phyloP scores from a whole-genome alignment of 2,888 invertebrate genomes.

The Agrilus cyanescens region DNA sequence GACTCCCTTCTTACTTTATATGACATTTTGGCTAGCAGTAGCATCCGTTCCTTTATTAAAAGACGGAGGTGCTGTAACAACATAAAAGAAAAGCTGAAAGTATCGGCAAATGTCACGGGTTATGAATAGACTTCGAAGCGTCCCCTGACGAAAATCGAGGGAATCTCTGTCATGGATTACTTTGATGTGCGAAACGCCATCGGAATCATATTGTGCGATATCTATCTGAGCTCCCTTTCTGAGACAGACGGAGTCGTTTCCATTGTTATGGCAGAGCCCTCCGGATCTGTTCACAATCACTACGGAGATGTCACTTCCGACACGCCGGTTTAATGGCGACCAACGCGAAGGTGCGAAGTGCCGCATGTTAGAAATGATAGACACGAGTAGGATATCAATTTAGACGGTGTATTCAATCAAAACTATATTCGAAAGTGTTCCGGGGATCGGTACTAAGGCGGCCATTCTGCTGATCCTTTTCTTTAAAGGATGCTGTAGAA shows the following conservation, averaged over 20 bases:
- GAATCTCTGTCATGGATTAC: conserved; percentile 30
- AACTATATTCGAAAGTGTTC: conserved; percentile 29
- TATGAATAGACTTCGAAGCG: conserved; percentile 25
- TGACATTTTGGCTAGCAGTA: not conserved
- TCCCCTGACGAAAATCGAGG: conserved; percentile 28
- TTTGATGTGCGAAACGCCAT: conserved; percentile 28
- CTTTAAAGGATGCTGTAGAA: too few species aligned
- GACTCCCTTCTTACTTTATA: not conserved
- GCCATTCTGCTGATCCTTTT: conserved; percentile 19
- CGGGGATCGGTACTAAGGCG: conserved; percentile 24
- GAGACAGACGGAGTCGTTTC: conserved; percentile 27
- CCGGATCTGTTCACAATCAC: conserved; percentile 18
- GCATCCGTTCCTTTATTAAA: too few species aligned
- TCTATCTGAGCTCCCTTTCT: conserved; percentile 31
- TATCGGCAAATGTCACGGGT: conserved; percentile 20
- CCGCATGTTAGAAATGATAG: conserved; percentile 13
- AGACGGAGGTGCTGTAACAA: too few species aligned
- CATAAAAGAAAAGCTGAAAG: conserved; percentile 7
- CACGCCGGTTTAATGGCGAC: not conserved
- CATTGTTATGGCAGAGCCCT: conserved; percentile 27
- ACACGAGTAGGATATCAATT: conserved; percentile 24
- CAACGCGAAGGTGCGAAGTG: conserved; percentile 1
- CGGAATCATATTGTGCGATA: conserved; percentile 32
- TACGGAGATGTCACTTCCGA: conserved; percentile 4
- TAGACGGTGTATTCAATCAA: conserved; percentile 30